Conservation (phyloP, 2,797 vertebrate species). For the Tragopan temminckii region DNA sequence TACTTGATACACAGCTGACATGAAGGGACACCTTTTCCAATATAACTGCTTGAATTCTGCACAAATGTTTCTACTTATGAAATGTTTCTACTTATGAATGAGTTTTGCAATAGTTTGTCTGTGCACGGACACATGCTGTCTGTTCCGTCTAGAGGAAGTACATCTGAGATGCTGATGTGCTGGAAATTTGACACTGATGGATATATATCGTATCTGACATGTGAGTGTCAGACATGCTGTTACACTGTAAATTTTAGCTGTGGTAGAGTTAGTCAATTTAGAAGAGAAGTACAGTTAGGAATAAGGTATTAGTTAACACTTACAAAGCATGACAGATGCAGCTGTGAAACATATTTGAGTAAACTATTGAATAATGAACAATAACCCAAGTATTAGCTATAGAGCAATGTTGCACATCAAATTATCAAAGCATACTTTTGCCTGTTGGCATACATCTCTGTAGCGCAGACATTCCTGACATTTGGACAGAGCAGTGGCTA, state of each 20-base stretch:
- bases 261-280: background rate
- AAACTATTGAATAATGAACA: background rate
- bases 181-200: background rate
- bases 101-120: background rate
- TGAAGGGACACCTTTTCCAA: background rate
- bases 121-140: background rate
- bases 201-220: background rate
- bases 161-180: background rate
- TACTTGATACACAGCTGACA: background rate
- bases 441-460: background rate
- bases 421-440: background rate
- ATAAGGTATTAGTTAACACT: background rate
- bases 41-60: background rate
- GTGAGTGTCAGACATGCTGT: background rate
- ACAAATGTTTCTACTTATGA: background rate
- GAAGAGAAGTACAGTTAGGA: background rate
- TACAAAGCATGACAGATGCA: background rate
- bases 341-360: background rate
- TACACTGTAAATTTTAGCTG: background rate
- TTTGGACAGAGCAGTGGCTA: background rate
- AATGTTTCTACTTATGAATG: no score
- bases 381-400: background rate
- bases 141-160: background rate
- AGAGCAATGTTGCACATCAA: background rate
- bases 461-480: background rate